phyloP scores from a whole-genome alignment of 2,797 vertebrate species.

The Malacoraja senta region DNA sequence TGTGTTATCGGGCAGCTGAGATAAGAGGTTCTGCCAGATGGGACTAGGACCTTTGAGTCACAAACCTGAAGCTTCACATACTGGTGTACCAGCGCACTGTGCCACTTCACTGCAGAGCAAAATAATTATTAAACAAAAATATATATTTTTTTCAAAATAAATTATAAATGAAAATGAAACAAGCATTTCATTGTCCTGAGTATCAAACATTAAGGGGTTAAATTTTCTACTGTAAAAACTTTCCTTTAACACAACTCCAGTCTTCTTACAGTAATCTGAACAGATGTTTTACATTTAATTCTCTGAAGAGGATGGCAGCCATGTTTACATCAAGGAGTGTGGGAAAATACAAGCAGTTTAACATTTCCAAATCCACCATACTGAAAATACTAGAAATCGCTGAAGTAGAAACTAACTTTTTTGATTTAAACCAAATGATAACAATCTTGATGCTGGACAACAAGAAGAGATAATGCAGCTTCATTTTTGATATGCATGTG shows the following conservation, averaged over 20 bases:
- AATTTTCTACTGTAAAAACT: background rate
- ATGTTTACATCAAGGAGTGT: conserved; percentile 27
- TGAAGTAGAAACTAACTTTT: background rate
- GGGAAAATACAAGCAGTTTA: conserved; percentile 16
- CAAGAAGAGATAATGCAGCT: conserved; percentile 55
- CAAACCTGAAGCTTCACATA: background rate
- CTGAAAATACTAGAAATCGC: background rate
- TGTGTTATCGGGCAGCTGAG: background rate
- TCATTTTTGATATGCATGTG: conserved; percentile 52
- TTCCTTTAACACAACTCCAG: conserved; percentile 17
- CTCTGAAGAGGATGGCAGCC: conserved; percentile 31
- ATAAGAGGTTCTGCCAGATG: background rate
- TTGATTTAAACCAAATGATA: conserved; percentile 22
- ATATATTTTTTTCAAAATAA: background rate
- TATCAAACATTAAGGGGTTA: conserved; percentile 2
- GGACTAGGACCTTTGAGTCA: background rate
- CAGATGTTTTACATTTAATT: conserved; percentile 39
- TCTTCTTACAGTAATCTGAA: background rate
- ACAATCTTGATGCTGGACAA: conserved; percentile 41
- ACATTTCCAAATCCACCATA: conserved; percentile 33
- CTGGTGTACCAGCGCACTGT: background rate
- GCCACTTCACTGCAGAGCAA: background rate
- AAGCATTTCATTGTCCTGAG: background rate
- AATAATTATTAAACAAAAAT: background rate
- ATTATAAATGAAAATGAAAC: background rate